These are phyloP conservation scores for Picathartes gymnocephalus DNA, from an alignment of 2,113 vertebrate species.

Conservation along the genomic window DNA sequence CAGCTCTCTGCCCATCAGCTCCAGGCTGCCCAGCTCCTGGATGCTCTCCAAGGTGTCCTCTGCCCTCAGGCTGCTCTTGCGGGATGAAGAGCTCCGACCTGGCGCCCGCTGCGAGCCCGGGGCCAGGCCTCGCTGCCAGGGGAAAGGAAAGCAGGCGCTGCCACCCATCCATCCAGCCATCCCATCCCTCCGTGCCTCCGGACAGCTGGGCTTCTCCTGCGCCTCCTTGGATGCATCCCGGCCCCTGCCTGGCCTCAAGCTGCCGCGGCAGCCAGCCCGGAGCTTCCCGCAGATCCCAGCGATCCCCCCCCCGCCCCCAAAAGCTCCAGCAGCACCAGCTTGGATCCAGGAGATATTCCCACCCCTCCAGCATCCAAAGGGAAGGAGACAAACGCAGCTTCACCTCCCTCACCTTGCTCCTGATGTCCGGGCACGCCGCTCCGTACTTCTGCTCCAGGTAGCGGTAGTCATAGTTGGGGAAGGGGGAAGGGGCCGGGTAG, in stretches of 20 bases:
- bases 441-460: constrained; percentile 97
- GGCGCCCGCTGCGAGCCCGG: constrained; percentile 70
- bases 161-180: background rate
- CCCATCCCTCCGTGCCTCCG: background rate
- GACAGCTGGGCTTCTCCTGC: background rate
- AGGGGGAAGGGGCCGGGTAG: constrained; percentile 91
- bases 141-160: background rate
- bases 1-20: constrained; percentile 90
- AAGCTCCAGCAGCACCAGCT: background rate
- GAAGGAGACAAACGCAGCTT: fast-evolving
- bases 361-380: background rate
- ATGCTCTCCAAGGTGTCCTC: constrained; percentile 86
- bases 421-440: constrained; percentile 72
- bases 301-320: background rate
- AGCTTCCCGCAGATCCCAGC: background rate
- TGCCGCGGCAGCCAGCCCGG: background rate
- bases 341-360: background rate
- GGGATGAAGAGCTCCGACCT: constrained; percentile 46
- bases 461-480: constrained; percentile 95
- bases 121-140: constrained; percentile 73
- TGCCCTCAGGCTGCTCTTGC: constrained; percentile 82
- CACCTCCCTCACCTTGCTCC: constrained; percentile 79
- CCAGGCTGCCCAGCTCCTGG: constrained; percentile 89
- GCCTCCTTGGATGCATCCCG: background rate
- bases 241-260: background rate